These are phyloP conservation scores for Drosophila maculinotata DNA, from an alignment of 2,888 invertebrate genomes.

Conservation along the genomic window DNA sequence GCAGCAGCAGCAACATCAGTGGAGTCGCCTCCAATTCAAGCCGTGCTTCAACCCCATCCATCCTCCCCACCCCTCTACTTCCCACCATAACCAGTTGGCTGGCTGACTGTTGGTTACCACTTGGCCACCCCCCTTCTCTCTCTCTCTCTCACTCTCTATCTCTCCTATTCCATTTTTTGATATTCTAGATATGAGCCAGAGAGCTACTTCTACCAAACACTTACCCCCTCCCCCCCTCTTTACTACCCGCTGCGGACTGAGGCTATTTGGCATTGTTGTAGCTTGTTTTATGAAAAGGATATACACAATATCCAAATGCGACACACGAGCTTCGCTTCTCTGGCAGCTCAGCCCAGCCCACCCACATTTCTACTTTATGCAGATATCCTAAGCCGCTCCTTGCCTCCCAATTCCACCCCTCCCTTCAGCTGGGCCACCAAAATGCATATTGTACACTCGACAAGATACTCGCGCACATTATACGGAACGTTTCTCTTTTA, in stretches of 20 bases:
- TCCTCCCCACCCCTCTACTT: not conserved
- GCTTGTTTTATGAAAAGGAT: slow-evolving; percentile 67
- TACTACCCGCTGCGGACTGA: slow-evolving; percentile 31
- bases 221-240: not conserved
- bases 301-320: slow-evolving; percentile 67
- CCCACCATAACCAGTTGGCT: slow-evolving; percentile 54
- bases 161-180: slow-evolving; percentile 31
- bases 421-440: slow-evolving; percentile 25
- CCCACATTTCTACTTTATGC: slow-evolving; percentile 49
- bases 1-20: not conserved
- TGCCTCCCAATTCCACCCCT: not conserved
- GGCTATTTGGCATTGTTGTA: slow-evolving; percentile 63
- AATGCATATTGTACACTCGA: slow-evolving; percentile 78
- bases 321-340: slow-evolving; percentile 53
- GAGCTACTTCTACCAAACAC: slow-evolving; percentile 35
- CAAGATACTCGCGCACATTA: slow-evolving; percentile 64
- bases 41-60: not conserved
- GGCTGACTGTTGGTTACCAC: slow-evolving; percentile 71
- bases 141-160: slow-evolving; percentile 3
- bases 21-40: slow-evolving; percentile 12
- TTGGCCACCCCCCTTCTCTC: slow-evolving; percentile 42
- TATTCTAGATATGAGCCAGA: slow-evolving; percentile 50
- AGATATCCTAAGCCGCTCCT: slow-evolving; percentile 33
- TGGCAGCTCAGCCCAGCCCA: slow-evolving; percentile 4
- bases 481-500: slow-evolving; percentile 60